A percentile compares a stretch with the other conserved stretches of the same genome.
Evolutionary conservation across 2,797 vertebrate species (phyloP).

Genomic region (Halcyon leucocephala): DNA sequence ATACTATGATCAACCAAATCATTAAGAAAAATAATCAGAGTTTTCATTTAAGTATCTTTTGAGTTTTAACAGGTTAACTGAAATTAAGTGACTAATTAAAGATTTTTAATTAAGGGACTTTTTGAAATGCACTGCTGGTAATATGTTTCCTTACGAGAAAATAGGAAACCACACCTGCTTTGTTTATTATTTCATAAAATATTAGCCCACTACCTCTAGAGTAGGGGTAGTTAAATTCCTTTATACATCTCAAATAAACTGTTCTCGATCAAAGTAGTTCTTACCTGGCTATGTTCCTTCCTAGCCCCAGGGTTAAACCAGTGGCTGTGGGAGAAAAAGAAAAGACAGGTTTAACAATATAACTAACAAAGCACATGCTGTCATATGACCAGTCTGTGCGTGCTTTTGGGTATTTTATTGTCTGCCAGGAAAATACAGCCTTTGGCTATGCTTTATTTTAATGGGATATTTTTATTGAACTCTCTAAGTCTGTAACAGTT

Average conservation of each 20-base stretch:
- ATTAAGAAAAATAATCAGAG: background rate
- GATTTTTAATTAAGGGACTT: background rate
- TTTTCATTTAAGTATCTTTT: background rate
- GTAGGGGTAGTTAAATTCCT: conserved; percentile 30
- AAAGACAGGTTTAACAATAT: conserved; percentile 67
- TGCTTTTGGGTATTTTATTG: conserved; percentile 61
- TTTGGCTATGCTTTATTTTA: conserved; percentile 76
- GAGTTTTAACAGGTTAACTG: background rate
- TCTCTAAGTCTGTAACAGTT: conserved; percentile 65
- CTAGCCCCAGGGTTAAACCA: conserved; percentile 83
- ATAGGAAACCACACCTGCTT: background rate
- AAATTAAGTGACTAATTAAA: background rate
- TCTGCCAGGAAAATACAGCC: conserved; percentile 69
- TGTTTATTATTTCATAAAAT: conserved; percentile 1
- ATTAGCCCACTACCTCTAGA: background rate
- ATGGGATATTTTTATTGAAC: conserved; percentile 77
- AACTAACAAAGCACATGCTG: conserved; percentile 42
- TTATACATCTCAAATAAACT: conserved; percentile 25
- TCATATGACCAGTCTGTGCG: conserved; percentile 51
- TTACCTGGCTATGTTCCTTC: conserved; percentile 85
- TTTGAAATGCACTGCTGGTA: background rate
- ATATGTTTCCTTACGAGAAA: background rate
- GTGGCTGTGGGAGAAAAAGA: conserved; percentile 79
- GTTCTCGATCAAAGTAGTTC: conserved; percentile 62
- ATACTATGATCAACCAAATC: background rate